These are phyloP conservation scores for Drosophila kikkawai DNA, from an alignment of 1,140 invertebrate species.

Conservation along the genomic window DNA sequence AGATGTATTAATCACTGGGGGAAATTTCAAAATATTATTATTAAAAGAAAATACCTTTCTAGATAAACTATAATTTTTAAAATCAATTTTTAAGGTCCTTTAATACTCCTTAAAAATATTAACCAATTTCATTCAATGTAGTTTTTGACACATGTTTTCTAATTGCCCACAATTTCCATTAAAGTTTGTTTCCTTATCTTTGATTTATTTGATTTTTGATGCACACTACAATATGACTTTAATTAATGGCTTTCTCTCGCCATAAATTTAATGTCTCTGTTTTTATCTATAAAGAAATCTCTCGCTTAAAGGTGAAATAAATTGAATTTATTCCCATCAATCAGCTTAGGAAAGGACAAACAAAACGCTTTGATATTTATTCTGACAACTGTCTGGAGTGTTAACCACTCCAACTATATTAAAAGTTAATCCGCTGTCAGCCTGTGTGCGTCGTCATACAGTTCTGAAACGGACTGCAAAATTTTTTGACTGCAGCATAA, in stretches of 20 bases:
- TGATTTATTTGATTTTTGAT: conserved; percentile 8
- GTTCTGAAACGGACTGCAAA: conserved; percentile 61
- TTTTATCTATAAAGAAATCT: not conserved
- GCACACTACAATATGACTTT: not conserved
- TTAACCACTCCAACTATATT: conserved; percentile 13
- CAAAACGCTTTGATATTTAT: conserved; percentile 9
- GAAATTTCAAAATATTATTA: too few relatives aligned
- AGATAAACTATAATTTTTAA: too few relatives aligned
- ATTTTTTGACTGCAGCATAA: conserved; percentile 76
- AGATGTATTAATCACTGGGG: too few relatives aligned
- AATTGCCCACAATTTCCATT: not conserved
- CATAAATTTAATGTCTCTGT: not conserved
- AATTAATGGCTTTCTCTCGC: not conserved
- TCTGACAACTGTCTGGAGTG: conserved; percentile 8
- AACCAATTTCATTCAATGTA: not conserved
- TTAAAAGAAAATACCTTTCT: not conserved
- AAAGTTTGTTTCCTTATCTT: not conserved
- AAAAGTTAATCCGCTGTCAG: conserved; percentile 35
- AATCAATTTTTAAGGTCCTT: too few relatives aligned
- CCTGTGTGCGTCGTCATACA: conserved; percentile 24
- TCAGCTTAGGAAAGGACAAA: not conserved
- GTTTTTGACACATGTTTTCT: not conserved
- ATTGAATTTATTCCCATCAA: conserved; percentile 8
- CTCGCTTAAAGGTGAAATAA: conserved; percentile 1
- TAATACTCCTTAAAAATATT: not conserved